These are phyloP conservation scores for Atta colombica DNA, from an alignment of 1,140 invertebrate species.

Conservation along the genomic window DNA sequence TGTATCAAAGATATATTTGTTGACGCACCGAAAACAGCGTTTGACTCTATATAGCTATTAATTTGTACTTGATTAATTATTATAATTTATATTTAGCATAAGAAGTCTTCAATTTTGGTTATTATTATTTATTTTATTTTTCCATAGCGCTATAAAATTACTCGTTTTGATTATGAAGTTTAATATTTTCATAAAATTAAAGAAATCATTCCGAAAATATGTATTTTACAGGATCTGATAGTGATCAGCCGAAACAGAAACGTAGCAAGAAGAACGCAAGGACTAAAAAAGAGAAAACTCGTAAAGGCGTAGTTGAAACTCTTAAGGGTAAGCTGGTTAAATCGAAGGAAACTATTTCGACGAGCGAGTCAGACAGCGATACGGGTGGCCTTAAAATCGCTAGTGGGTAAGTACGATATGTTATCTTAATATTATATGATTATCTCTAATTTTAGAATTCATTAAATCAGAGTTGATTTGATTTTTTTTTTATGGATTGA, in stretches of 20 bases:
- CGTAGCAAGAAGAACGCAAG: slow-evolving; percentile 86
- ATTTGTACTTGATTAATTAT: no score
- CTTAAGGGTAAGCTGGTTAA: slow-evolving; percentile 95
- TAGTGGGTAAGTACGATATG: slow-evolving; percentile 85
- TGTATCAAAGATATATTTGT: no score
- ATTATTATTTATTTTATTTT: slow-evolving; percentile 67
- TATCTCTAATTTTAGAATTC: slow-evolving; percentile 39
- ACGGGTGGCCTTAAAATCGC: slow-evolving; percentile 88
- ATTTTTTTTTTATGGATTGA: neutral
- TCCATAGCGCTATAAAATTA: neutral
- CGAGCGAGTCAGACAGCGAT: slow-evolving; percentile 96
- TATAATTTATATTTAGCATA: no score
- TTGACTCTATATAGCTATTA: no score
- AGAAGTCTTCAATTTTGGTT: no score
- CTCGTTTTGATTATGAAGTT: neutral
- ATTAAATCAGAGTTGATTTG: slow-evolving; percentile 28
- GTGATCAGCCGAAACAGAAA: slow-evolving; percentile 89
- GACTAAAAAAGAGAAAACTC: slow-evolving; percentile 85
- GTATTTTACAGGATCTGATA: slow-evolving; percentile 87
- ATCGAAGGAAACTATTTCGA: slow-evolving; percentile 98
- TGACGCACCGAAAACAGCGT: no score
- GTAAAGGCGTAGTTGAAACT: slow-evolving; percentile 86
- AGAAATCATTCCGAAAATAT: slow-evolving; percentile 24
- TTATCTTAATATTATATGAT: slow-evolving; percentile 17
- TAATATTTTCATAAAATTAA: neutral